phyloP scores from a whole-genome alignment of 2,888 invertebrate genomes.

The Morpho achilles region DNA sequence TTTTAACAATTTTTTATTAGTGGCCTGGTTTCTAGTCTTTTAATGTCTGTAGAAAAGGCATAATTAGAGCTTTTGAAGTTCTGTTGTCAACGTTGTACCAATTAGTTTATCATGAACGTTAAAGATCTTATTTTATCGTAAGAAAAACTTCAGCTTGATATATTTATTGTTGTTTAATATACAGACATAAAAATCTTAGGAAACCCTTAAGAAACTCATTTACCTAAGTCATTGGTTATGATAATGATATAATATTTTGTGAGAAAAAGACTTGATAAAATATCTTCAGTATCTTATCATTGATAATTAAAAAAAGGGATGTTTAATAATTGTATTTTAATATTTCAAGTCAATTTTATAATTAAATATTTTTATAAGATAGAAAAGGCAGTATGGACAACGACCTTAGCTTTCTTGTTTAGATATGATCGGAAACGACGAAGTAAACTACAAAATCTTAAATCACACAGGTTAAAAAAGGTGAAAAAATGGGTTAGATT shows the following conservation, averaged over 20 bases:
- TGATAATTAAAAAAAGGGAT: too few relatives aligned
- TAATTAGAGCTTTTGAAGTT: too few relatives aligned
- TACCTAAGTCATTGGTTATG: background rate
- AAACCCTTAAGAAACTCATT: too few relatives aligned
- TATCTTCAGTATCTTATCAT: too few relatives aligned
- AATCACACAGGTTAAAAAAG: background rate
- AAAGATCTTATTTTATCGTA: background rate
- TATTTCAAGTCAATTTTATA: too few relatives aligned
- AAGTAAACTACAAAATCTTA: background rate
- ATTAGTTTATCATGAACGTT: background rate
- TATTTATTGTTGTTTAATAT: background rate
- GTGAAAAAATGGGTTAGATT: constrained; percentile 2
- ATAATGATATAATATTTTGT: too few relatives aligned
- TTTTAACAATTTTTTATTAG: background rate
- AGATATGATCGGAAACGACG: too few relatives aligned
- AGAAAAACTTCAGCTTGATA: background rate
- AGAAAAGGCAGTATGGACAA: too few relatives aligned
- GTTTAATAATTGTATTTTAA: too few relatives aligned
- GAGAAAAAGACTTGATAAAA: too few relatives aligned
- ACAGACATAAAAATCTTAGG: background rate
- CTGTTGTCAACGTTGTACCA: background rate
- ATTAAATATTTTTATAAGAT: too few relatives aligned
- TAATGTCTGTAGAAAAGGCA: background rate
- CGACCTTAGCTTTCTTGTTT: too few relatives aligned
- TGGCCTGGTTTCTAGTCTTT: background rate